These are phyloP conservation scores for Drosophila prostipennis DNA, from an alignment of 2,888 invertebrate genomes.

Conservation along the genomic window DNA sequence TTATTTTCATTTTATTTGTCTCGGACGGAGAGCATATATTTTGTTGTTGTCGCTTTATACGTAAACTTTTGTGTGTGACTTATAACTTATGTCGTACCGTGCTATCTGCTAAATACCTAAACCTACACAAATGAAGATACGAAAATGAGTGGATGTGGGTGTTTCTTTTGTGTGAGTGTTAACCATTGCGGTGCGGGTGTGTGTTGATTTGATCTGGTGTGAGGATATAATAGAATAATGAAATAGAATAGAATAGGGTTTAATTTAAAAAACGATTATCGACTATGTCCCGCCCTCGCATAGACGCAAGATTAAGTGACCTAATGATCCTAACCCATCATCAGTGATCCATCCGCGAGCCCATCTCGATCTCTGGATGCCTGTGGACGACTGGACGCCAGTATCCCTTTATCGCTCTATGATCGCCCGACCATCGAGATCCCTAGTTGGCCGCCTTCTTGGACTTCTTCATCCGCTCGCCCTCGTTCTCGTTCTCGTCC, in stretches of 20 bases:
- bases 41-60: conserved; percentile 28
- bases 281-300: conserved; percentile 50
- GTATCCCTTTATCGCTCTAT: conserved; percentile 5
- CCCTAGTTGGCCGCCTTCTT: conserved; percentile 56
- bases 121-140: conserved; percentile 72
- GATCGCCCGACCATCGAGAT: neutral
- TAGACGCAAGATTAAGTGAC: conserved; percentile 37
- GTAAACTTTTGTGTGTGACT: conserved; percentile 40
- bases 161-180: conserved; percentile 22
- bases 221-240: conserved; percentile 44
- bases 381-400: conserved; percentile 8
- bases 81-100: conserved; percentile 71
- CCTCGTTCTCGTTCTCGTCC: conserved; percentile 80
- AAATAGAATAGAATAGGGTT: conserved; percentile 46
- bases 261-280: conserved; percentile 46
- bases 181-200: conserved; percentile 28
- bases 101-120: conserved; percentile 71
- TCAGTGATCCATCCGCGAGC: conserved; percentile 26
- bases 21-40: conserved; percentile 27
- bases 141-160: conserved; percentile 25
- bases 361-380: conserved; percentile 33
- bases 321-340: conserved; percentile 18
- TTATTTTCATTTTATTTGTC: conserved; percentile 39
- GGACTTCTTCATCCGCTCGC: conserved; percentile 67
- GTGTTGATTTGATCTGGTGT: conserved; percentile 3